phyloP scores from a whole-genome alignment of 2,888 invertebrate species.

The Drosophila ustulata region DNA sequence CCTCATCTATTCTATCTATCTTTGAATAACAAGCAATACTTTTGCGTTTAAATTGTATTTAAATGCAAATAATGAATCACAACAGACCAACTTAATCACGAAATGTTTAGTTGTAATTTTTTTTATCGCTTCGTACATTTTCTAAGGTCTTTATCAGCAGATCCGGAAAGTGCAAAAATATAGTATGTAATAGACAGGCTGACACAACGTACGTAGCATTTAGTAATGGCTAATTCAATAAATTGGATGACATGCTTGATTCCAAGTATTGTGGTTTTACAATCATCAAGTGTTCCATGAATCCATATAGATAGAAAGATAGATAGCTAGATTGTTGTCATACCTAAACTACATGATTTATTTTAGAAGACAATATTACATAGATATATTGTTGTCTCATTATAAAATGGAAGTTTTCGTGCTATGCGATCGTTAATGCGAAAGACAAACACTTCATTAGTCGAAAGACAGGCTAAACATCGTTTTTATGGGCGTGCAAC shows the following conservation, averaged over 20 bases:
- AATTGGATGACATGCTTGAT: not conserved
- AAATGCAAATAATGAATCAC: constrained; percentile 2
- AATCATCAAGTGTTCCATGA: not conserved
- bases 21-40: too few relatives aligned
- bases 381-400: constrained; percentile 1
- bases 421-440: constrained; percentile 16
- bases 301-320: too few relatives aligned
- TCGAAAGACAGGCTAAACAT: constrained; percentile 9
- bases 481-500: constrained; percentile 7
- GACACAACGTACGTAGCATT: too few relatives aligned
- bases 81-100: not conserved
- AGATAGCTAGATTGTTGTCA: too few relatives aligned
- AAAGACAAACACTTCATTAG: constrained; percentile 22
- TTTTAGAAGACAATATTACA: not conserved
- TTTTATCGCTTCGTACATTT: not conserved
- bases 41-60: not conserved
- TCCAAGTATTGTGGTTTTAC: not conserved
- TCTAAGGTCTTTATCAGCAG: not conserved
- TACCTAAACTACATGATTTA: not conserved
- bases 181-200: too few relatives aligned
- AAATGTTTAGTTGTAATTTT: not conserved
- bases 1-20: not conserved
- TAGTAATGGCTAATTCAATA: too few relatives aligned
- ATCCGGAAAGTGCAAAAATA: not conserved
- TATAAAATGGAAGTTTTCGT: constrained; percentile 19